Conservation (phyloP, 2,113 vertebrate genomes). For the Bos indicus region DNA sequence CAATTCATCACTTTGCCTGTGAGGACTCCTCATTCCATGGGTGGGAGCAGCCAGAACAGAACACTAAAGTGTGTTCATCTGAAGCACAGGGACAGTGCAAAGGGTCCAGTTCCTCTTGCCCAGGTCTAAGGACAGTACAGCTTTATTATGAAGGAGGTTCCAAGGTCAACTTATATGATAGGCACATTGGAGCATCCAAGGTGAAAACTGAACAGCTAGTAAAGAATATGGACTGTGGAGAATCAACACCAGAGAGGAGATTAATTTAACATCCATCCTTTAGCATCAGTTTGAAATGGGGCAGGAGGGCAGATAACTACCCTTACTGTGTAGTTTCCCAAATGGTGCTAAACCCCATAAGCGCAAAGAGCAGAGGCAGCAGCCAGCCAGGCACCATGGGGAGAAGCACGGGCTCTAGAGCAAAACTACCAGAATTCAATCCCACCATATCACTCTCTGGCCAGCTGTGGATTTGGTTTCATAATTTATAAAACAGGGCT, state of each 20-base stretch:
- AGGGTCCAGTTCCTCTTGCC: neutral
- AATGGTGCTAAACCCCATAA: neutral
- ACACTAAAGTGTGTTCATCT: neutral
- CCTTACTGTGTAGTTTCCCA: neutral
- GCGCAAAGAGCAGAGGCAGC: neutral
- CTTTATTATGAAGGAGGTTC: neutral
- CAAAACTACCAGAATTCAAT: neutral
- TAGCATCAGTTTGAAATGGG: neutral
- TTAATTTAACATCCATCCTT: neutral
- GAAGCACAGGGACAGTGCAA: neutral
- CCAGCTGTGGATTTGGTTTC: neutral
- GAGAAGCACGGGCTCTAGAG: neutral
- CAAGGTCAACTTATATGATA: neutral
- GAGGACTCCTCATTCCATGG: neutral
- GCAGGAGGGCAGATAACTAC: neutral
- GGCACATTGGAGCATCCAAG: neutral
- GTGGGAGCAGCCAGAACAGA: neutral
- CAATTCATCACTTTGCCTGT: neutral
- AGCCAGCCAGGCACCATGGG: accelerated
- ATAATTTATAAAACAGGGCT: neutral
- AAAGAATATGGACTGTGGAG: neutral
- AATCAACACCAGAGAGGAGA: neutral
- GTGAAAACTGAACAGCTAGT: neutral
- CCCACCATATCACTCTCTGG: neutral
- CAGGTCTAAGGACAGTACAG: neutral